These are phyloP conservation scores for Sebastes matsubarae DNA, from an alignment of 2,797 vertebrate genomes.

Conservation along the genomic window DNA sequence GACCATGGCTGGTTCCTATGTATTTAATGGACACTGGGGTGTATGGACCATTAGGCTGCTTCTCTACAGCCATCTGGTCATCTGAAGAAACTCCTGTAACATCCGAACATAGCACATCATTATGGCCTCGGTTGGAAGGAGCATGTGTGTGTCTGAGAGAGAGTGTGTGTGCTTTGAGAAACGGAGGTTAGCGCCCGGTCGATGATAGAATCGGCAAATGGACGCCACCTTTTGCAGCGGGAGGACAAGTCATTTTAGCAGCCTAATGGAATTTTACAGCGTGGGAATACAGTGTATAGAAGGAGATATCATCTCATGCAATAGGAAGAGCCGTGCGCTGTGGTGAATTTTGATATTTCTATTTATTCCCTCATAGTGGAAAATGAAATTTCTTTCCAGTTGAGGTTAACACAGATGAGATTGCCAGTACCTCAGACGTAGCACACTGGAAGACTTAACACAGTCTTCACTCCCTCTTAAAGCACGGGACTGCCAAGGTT, in stretches of 20 bases:
- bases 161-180: conserved; percentile 39
- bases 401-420: conserved; percentile 53
- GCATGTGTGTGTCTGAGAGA: not conserved
- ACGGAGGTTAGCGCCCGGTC: conserved; percentile 47
- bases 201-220: conserved; percentile 76
- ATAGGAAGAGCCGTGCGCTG: conserved; percentile 38
- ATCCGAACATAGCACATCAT: conserved; percentile 64
- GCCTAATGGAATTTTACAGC: conserved; percentile 75
- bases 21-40: conserved; percentile 73
- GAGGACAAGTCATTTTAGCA: conserved; percentile 73
- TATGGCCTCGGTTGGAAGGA: conserved; percentile 40
- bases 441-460: conserved; percentile 29
- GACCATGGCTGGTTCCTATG: conserved; percentile 67
- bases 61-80: conserved; percentile 68
- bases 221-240: conserved; percentile 65
- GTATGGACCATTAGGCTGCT: conserved; percentile 77
- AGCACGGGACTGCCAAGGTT: conserved; percentile 1
- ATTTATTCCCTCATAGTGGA: conserved; percentile 54
- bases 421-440: conserved; percentile 35
- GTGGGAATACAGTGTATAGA: conserved; percentile 62
- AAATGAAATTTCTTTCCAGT: conserved; percentile 62
- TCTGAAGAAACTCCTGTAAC: conserved; percentile 62
- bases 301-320: conserved; percentile 65
- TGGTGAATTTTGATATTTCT: conserved; percentile 65
- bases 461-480: conserved; percentile 8